Percentiles rank a stretch among this genome's conserved stretches.
Evolutionary conservation across 2,113 vertebrate genomes (phyloP).

Genomic region (Gallinago jamesoni): DNA sequence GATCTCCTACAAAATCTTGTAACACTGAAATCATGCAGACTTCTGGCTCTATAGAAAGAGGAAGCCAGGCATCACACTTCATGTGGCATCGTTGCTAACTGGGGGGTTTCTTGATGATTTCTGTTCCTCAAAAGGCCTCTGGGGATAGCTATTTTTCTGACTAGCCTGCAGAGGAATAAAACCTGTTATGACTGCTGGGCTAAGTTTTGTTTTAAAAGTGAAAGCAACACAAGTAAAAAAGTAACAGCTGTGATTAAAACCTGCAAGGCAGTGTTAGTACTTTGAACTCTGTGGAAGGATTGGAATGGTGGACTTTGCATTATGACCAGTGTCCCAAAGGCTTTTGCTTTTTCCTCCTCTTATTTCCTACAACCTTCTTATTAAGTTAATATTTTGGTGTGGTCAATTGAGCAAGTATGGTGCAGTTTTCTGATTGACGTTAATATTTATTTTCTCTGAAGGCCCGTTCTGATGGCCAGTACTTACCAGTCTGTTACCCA

Average conservation of each 20-base stretch:
- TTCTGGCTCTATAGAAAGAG: conserved; percentile 15
- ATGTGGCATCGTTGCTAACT: neutral
- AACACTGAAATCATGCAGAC: neutral
- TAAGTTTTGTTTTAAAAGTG: conserved; percentile 24
- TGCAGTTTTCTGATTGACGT: neutral
- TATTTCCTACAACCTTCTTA: neutral
- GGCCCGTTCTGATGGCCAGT: neutral
- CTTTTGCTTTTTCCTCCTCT: neutral
- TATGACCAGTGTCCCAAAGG: neutral
- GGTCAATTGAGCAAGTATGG: neutral
- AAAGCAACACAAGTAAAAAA: neutral
- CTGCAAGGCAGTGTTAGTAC: neutral
- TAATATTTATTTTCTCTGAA: neutral
- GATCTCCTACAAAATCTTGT: neutral
- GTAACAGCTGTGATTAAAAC: neutral
- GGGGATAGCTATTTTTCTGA: conserved; percentile 12
- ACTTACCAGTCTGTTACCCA: neutral
- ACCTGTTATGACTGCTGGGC: neutral
- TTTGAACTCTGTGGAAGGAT: neutral
- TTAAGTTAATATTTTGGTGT: neutral
- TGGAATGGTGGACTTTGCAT: neutral
- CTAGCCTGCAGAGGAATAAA: neutral
- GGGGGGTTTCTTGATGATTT: conserved; percentile 42
- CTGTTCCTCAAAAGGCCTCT: conserved; percentile 47
- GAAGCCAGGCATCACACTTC: neutral